A percentile compares a stretch with the other conserved stretches of the same genome.
Conservation (phyloP, 2,888 invertebrate genomes). For the Drosophila diplacantha region DNA sequence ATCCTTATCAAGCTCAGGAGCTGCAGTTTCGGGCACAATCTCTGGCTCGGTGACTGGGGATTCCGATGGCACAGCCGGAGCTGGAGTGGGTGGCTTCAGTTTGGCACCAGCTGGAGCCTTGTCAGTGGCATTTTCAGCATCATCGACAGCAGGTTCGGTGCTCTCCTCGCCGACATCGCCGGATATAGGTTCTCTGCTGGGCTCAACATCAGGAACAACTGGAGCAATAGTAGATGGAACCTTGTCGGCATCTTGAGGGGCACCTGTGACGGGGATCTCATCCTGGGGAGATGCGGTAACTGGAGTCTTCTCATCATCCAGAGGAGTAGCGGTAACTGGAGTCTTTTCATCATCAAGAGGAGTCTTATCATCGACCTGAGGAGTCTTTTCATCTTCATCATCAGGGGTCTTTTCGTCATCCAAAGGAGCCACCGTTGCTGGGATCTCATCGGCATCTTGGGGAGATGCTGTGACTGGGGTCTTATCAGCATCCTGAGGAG, state of each 20-base stretch:
- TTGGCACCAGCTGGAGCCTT: constrained; percentile 40
- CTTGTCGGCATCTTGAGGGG: constrained; percentile 23
- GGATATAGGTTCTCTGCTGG: constrained; percentile 31
- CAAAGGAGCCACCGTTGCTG: constrained; percentile 5
- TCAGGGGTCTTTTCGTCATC: constrained; percentile 20
- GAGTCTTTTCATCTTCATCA: constrained; percentile 11
- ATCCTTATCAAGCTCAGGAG: constrained; percentile 38
- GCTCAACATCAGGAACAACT: constrained; percentile 40
- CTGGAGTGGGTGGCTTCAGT: constrained; percentile 45
- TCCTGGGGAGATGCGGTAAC: constrained; percentile 13
- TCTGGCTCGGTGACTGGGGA: constrained; percentile 39
- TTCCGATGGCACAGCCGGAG: constrained; percentile 36
- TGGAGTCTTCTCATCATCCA: constrained; percentile 35
- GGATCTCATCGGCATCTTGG: constrained; percentile 35
- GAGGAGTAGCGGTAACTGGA: constrained; percentile 30
- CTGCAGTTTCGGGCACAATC: constrained; percentile 36
- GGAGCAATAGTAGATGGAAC: constrained; percentile 43
- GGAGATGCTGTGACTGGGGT: constrained; percentile 26
- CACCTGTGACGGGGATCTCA: constrained; percentile 12
- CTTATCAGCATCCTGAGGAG: constrained; percentile 43
- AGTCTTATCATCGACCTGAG: neutral
- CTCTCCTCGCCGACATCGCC: constrained; percentile 54
- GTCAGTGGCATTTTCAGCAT: constrained; percentile 46
- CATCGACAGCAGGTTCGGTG: constrained; percentile 46
- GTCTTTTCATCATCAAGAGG: constrained; percentile 20